Evolutionary conservation across 2,888 invertebrate species (phyloP), one percentile per base, ranked within the genome.

Genomic region (Drosophila siamana): DNA sequence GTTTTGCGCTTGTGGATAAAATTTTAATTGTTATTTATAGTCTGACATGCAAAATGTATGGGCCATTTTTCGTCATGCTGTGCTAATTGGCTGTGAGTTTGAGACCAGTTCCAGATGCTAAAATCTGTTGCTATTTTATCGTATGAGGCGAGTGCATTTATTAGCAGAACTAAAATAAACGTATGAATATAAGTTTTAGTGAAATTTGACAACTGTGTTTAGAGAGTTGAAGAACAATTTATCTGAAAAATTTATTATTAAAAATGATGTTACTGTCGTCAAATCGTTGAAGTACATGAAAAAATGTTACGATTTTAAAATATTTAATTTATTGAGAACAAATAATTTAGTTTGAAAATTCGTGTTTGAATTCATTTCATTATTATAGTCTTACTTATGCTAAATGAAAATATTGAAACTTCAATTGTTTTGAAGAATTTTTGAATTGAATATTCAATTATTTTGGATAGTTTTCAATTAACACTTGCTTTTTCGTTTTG

Each of bases 1-100:
- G 46, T 64, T 78, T 65, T 68, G 54, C 40, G 50, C 56, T 74
- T 64, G 74, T 43, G 54, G 46, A 67, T 84, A 47, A 44, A 81
- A 72, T 69, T 77, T 69, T 84, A 83, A 83, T 86, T 83, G 84
- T 70, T 79, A 64, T 83, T 79, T 72, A 86, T 80, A 41, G 68
- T 26, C 16, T 1, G 54, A 44, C 55, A 61, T 72, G 62, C 38
- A 79, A 62, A 61, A 70, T 73, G 59, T 43, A 50, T 66, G 16
- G 52, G 55, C 24, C n/a, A 48, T 55, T 69, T 26, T 44, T 24
- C 19, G 54, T 54, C 44, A 60, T 57, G 28, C 43, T n/a, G 40
- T 48, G 62, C 56, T 74, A 80, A 75, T 78, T 72, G 76, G 60
- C 47, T 26, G 19, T 43, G 47, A 60, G 36, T 15, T 47, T 8